Percentiles rank a stretch among this genome's conserved stretches.
These are phyloP conservation scores for Mongoloraphidia duomilia DNA, from an alignment of 2,888 invertebrate genomes.

Conservation along the genomic window DNA sequence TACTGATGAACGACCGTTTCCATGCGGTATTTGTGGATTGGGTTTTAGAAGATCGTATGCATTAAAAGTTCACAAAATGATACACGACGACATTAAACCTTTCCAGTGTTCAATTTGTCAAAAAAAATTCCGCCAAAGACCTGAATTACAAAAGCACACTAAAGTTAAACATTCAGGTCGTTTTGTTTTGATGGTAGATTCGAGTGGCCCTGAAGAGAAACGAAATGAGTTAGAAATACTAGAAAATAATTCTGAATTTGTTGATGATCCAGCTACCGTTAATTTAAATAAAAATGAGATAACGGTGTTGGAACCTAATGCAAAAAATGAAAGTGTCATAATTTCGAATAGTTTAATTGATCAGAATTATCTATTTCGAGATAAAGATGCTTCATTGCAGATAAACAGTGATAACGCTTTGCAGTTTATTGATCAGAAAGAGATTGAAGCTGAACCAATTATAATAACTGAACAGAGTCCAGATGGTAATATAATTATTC, in stretches of 20 bases:
- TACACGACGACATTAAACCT: slow-evolving; percentile 26
- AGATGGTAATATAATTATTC: no score
- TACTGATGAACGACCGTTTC: slow-evolving; percentile 28
- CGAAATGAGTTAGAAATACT: slow-evolving; percentile 1
- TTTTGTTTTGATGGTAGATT: slow-evolving; percentile 9
- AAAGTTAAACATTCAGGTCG: slow-evolving; percentile 7
- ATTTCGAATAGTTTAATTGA: no score
- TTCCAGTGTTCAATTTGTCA: slow-evolving; percentile 25
- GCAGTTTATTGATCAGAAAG: no score
- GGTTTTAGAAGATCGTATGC: slow-evolving; percentile 29
- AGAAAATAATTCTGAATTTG: neutral
- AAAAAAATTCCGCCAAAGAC: slow-evolving; percentile 4
- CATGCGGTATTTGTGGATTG: slow-evolving; percentile 30
- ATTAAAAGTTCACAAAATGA: slow-evolving; percentile 29
- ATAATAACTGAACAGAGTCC: no score
- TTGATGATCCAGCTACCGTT: no score
- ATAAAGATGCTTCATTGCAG: no score
- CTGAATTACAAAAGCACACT: slow-evolving; percentile 8
- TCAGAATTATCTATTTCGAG: no score
- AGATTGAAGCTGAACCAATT: no score
- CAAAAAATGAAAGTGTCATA: no score
- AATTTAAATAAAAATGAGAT: no score
- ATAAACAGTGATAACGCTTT: no score
- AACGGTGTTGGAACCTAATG: no score
- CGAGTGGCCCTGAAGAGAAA: slow-evolving; percentile 6